These are phyloP conservation scores for Hydrotaea cyrtoneurina DNA, from an alignment of 2,888 invertebrate species.

Conservation along the genomic window DNA sequence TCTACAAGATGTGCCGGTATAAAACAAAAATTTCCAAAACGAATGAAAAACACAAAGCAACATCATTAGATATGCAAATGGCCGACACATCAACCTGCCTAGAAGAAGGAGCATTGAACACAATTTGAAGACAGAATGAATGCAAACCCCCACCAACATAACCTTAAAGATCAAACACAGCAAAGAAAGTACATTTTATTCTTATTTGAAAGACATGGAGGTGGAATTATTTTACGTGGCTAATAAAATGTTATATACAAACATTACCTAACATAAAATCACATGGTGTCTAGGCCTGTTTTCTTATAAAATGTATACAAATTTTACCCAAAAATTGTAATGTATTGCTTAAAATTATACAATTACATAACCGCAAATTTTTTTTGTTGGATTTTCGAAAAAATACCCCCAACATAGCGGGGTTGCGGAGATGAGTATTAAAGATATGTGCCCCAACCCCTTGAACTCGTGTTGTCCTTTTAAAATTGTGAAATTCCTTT, in stretches of 20 bases:
- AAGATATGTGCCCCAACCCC: neutral
- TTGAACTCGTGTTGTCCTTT: neutral
- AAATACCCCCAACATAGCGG: neutral
- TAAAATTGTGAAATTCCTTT: neutral
- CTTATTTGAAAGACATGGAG: neutral
- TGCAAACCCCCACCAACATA: constrained; percentile 1
- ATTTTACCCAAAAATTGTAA: constrained; percentile 15
- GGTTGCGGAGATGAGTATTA: neutral
- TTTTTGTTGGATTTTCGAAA: constrained; percentile 10
- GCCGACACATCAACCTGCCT: neutral
- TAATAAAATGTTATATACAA: constrained; percentile 1
- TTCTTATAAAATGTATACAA: neutral
- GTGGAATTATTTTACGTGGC: constrained; percentile 16
- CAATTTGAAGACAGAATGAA: neutral
- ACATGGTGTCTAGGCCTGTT: constrained; percentile 12
- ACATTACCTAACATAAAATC: constrained; percentile 33
- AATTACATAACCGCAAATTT: constrained; percentile 58
- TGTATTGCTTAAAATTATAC: neutral
- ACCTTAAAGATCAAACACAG: constrained; percentile 29
- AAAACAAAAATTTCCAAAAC: neutral
- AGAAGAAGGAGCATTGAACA: neutral
- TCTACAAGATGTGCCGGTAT: neutral
- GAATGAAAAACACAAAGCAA: neutral
- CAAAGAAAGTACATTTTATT: neutral
- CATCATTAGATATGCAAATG: neutral